Evolutionary conservation across 2,888 invertebrate species (phyloP).

Genomic region (Dryococelus australis): DNA sequence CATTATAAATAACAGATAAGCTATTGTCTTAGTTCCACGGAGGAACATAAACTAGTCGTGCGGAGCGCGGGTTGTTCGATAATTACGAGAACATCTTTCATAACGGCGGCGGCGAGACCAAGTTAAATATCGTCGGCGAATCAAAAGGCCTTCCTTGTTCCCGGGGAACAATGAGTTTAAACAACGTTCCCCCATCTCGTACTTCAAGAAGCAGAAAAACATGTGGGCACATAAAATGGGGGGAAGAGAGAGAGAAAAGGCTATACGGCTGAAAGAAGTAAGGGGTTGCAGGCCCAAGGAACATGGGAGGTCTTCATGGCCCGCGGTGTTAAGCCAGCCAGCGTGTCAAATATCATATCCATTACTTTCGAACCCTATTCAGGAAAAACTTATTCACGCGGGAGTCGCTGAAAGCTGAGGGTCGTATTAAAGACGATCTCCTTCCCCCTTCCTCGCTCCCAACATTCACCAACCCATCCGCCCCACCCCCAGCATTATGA

Average conservation of each 20-base stretch:
- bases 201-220: background rate
- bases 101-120: background rate
- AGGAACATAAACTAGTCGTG: background rate
- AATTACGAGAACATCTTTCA: conserved; percentile 16
- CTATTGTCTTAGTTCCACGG: background rate
- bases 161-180: conserved; percentile 3
- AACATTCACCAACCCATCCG: background rate
- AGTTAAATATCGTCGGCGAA: background rate
- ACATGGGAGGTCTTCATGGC: background rate
- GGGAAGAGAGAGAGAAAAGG: background rate
- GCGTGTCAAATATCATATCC: conserved; percentile 11
- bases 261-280: background rate
- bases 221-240: background rate
- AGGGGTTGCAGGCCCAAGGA: background rate
- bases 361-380: conserved; percentile 3
- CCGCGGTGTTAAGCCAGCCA: background rate
- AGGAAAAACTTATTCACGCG: conserved; percentile 16
- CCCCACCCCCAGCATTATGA: background rate
- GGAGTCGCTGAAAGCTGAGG: background rate
- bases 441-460: background rate
- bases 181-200: background rate
- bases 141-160: background rate
- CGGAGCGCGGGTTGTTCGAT: background rate
- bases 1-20: conserved; percentile 10
- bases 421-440: conserved; percentile 1